phyloP scores from a whole-genome alignment of 2,888 invertebrate genomes.

The Xestobium rufovillosum region DNA sequence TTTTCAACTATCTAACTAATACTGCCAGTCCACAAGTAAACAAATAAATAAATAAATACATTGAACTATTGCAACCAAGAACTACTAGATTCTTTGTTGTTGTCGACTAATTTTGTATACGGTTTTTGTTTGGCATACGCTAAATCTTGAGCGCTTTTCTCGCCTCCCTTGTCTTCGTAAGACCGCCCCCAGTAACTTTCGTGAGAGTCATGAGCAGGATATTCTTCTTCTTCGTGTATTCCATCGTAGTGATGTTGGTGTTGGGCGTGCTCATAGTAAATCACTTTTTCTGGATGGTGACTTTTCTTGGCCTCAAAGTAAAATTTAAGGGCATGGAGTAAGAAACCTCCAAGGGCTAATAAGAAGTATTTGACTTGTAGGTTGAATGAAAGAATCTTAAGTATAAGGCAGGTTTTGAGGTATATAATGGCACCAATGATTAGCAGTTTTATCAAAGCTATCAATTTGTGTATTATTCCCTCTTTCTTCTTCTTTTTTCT shows the following conservation, averaged over 20 bases:
- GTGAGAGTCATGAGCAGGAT: too few relatives aligned
- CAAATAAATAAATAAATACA: too few relatives aligned
- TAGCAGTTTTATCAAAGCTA: conserved; percentile 60
- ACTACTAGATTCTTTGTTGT: too few relatives aligned
- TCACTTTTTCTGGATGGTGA: conserved; percentile 63
- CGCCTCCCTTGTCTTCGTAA: conserved; percentile 29
- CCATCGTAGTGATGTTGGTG: conserved; percentile 71
- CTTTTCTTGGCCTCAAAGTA: conserved; percentile 68
- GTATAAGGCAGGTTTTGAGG: conserved; percentile 61
- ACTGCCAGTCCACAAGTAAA: too few relatives aligned
- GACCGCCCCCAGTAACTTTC: conserved; percentile 33
- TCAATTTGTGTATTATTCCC: too few relatives aligned
- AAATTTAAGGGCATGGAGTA: conserved; percentile 63
- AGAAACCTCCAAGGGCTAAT: conserved; percentile 59
- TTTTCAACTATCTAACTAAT: too few relatives aligned
- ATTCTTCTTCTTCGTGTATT: too few relatives aligned
- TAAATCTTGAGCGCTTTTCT: conserved; percentile 28
- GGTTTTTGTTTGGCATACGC: conserved; percentile 35
- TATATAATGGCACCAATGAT: conserved; percentile 62
- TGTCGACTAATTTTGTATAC: too few relatives aligned
- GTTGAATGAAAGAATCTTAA: conserved; percentile 67
- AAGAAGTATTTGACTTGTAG: conserved; percentile 71
- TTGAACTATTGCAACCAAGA: too few relatives aligned
- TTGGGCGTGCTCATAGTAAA: conserved; percentile 75
- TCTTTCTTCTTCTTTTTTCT: conserved; percentile 57